These are phyloP conservation scores for Napeogenes sylphis DNA, from an alignment of 2,888 invertebrate genomes.

Conservation along the genomic window DNA sequence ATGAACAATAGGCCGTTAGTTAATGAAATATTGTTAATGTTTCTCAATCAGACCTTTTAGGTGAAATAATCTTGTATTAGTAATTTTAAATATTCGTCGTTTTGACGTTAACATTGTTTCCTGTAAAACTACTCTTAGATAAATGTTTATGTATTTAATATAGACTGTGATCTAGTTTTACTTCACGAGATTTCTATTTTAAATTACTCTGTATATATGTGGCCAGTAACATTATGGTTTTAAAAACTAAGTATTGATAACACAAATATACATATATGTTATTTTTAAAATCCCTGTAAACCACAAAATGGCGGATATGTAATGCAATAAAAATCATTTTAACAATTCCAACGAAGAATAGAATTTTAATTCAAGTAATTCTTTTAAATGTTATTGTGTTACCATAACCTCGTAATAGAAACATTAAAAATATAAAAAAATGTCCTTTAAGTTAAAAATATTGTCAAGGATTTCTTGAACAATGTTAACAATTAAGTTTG, in stretches of 20 bases:
- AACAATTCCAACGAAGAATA: no score
- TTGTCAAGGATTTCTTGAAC: conserved; percentile 48
- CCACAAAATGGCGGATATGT: not conserved
- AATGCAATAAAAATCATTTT: no score
- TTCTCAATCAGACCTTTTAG: conserved; percentile 25
- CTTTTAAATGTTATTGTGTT: not conserved
- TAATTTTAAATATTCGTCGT: conserved; percentile 50
- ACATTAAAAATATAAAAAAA: not conserved
- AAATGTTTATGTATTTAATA: conserved; percentile 71
- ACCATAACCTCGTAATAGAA: not conserved
- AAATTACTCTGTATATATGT: conserved; percentile 45
- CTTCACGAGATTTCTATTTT: conserved; percentile 72
- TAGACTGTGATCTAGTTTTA: conserved; percentile 77
- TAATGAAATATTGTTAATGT: not conserved
- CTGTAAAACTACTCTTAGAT: conserved; percentile 56
- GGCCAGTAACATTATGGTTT: conserved; percentile 23
- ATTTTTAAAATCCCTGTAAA: not conserved
- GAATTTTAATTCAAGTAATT: no score
- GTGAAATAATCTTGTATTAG: conserved; percentile 31
- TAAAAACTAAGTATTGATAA: conserved; percentile 9
- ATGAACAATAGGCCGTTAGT: conserved; percentile 1
- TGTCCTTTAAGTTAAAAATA: not conserved
- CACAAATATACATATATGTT: not conserved
- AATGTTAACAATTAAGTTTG: conserved; percentile 52
- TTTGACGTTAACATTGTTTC: conserved; percentile 55